Evolutionary conservation across 2,888 invertebrate species (phyloP), one percentile per base, ranked within the genome.

Genomic region (Diploptera punctata): DNA sequence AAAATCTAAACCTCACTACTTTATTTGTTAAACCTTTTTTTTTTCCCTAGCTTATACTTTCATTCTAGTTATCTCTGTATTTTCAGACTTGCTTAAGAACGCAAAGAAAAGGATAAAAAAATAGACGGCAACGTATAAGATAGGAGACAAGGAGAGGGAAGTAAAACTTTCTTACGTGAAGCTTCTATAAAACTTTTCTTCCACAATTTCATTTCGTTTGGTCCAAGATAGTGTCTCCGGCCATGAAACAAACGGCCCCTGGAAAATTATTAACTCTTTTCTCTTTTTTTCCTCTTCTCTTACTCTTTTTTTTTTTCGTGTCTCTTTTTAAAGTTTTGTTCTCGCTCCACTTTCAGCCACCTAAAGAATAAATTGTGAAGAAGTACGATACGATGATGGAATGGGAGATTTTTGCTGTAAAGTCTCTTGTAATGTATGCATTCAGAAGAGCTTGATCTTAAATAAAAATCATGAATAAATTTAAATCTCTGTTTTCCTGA

Each of bases 191-290:
- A 57, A 57, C 31, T 69, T 26, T 69, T 43, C 54, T 33, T 24
- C 71, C 71, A 71, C 67, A 71, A 71, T 71, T 71, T 67, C 71
- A 71, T 71, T 71, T 71, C 71, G 65, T 29, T 49, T 71, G 54
- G 49, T 38, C 21, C 44, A 31, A 70, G 70, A 70, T 49, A 62
- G 61, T 70, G 70, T 62, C 61, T 70, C 70, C 18, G 57, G 44
- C 70, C 38, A 67, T 67, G 44, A 61, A 70, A 70, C 70, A 70
- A 70, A 62, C 62, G 65, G 60, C 61, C 70, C 67, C 52, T 26
- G 62, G 33, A 54, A 54, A 43, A 67, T 67, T 71, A 57, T 67
- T 67, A 71, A 67, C 67, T 54, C 54, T 4, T 65, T 38, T 61
- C 43, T 57, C 29, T 4, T 57, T 24, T 52, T 24, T 13, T 2